These are phyloP conservation scores for Lophochroa leadbeateri DNA, from an alignment of 2,113 vertebrate genomes.

Conservation along the genomic window DNA sequence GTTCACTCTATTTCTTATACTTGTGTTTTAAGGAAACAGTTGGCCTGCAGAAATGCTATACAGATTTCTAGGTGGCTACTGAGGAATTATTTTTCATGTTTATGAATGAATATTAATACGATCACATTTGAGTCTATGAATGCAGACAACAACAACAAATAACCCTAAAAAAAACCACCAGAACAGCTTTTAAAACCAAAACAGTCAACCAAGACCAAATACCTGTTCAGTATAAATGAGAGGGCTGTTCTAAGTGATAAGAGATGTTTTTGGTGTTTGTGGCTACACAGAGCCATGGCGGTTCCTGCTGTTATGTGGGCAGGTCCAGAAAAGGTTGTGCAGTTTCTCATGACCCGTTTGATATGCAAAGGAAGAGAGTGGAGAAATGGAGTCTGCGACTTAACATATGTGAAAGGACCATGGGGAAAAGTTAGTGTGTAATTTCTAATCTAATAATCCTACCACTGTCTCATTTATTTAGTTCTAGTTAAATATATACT, in stretches of 20 bases:
- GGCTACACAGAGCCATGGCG: background rate
- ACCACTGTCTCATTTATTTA: background rate
- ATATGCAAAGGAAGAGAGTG: background rate
- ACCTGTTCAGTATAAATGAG: background rate
- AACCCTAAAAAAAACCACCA: fast-evolving
- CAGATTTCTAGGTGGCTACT: background rate
- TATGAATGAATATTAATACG: background rate
- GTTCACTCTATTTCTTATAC: background rate
- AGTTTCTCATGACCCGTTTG: background rate
- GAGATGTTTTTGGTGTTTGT: background rate
- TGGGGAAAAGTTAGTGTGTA: background rate
- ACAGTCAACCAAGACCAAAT: background rate
- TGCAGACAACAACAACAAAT: background rate
- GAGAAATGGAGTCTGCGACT: background rate
- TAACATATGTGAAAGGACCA: background rate
- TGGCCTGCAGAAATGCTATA: background rate
- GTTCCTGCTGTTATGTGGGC: background rate
- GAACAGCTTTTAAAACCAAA: background rate
- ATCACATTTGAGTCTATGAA: background rate
- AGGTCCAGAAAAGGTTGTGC: background rate
- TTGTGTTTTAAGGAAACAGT: background rate
- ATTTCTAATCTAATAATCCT: background rate
- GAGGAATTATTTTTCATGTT: background rate
- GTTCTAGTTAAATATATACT: background rate
- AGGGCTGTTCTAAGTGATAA: background rate